Conservation (phyloP, 2,113 vertebrate species). For the Chitala chitala region DNA sequence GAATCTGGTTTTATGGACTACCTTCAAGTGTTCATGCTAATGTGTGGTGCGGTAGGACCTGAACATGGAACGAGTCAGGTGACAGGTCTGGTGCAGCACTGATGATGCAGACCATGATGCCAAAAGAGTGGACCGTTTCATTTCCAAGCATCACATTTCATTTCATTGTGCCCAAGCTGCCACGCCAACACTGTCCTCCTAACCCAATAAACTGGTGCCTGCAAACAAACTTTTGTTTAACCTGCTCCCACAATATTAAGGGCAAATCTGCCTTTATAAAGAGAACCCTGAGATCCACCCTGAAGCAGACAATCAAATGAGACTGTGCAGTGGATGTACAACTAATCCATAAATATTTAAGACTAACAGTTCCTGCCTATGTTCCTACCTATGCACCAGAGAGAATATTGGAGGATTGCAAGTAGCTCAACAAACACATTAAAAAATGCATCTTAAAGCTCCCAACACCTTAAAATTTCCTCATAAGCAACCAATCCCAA, state of each 20-base stretch:
- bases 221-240: not conserved
- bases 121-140: not conserved
- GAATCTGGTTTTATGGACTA: constrained; percentile 7
- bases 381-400: too few relatives aligned
- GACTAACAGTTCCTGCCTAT: too few relatives aligned
- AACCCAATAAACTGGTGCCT: too few relatives aligned
- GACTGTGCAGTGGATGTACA: not conserved
- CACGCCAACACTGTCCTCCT: too few relatives aligned
- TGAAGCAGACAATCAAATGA: not conserved
- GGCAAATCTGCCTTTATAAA: not conserved
- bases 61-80: not conserved
- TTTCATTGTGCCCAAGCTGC: not conserved
- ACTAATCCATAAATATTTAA: too few relatives aligned
- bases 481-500: too few relatives aligned
- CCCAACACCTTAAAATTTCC: too few relatives aligned
- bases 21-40: constrained; percentile 1
- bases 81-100: not conserved
- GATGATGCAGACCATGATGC: not conserved
- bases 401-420: too few relatives aligned
- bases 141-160: not conserved
- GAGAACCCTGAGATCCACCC: not conserved
- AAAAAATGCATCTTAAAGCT: too few relatives aligned
- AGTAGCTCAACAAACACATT: too few relatives aligned
- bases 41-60: not conserved
- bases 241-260: too few relatives aligned